Conservation (phyloP, 2,113 vertebrate species). For the Notarius lentiginosus region DNA sequence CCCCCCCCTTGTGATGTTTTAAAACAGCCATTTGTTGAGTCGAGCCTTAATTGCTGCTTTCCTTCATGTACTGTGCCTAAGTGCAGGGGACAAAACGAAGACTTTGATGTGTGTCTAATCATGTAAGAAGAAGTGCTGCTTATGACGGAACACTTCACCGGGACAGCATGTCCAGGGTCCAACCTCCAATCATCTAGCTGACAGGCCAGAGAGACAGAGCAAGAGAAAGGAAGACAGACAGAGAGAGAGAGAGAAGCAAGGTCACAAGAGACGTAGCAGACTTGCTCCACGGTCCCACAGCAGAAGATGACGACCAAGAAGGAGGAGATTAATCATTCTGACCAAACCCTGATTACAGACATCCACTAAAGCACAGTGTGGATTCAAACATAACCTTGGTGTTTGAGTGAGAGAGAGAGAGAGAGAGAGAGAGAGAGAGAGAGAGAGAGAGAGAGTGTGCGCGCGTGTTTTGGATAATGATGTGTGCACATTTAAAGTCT, state of each 20-base stretch:
- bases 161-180: not conserved
- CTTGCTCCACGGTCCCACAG: not conserved
- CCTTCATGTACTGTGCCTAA: not conserved
- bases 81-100: not conserved
- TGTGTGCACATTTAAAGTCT: slow-evolving; percentile 43
- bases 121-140: not conserved
- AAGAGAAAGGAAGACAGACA: not conserved
- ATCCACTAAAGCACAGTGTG: slow-evolving; percentile 24
- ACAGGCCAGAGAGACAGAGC: not conserved
- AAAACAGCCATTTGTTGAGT: not conserved
- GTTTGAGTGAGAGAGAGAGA: slow-evolving; percentile 2
- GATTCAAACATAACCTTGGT: slow-evolving; percentile 1
- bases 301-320: not conserved
- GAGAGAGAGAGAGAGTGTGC: not conserved
- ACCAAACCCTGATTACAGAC: slow-evolving; percentile 9
- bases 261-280: not conserved
- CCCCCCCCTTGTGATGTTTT: not conserved
- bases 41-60: slow-evolving; percentile 8
- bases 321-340: not conserved
- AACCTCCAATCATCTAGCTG: not conserved
- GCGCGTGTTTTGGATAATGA: slow-evolving; percentile 35
- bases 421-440: not conserved
- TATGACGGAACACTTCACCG: not conserved
- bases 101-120: slow-evolving; percentile 23
- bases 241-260: not conserved